These are phyloP conservation scores for Orthonychiurus folsomi DNA, from an alignment of 2,888 invertebrate genomes.

Conservation along the genomic window DNA sequence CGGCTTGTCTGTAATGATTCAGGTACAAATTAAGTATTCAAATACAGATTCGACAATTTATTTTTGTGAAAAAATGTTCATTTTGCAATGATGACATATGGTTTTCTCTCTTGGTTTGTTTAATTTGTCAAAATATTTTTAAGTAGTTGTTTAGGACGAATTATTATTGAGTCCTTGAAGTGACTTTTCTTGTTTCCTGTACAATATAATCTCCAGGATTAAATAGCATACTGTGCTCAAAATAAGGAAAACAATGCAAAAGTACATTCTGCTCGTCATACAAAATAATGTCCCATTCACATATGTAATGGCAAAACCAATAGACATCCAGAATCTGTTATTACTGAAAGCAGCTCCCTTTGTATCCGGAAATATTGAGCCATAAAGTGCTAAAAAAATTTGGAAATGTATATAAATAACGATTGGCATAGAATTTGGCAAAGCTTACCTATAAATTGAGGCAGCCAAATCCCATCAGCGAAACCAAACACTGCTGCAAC, in stretches of 20 bases:
- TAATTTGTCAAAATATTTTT: neutral
- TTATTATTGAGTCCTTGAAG: neutral
- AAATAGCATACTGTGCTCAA: conserved; percentile 67
- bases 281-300: conserved; percentile 80
- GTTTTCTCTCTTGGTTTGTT: too few species aligned
- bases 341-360: conserved; percentile 88
- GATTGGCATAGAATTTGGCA: conserved; percentile 18
- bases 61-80: neutral
- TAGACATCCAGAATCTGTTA: conserved; percentile 80
- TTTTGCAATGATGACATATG: neutral
- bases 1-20: too few species aligned
- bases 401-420: too few species aligned
- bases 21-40: too few species aligned
- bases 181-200: neutral
- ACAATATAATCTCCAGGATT: conserved; percentile 54
- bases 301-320: conserved; percentile 79
- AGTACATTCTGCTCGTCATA: conserved; percentile 75
- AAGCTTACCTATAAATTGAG: conserved; percentile 51
- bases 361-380: conserved; percentile 76
- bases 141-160: neutral
- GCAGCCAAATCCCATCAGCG: conserved; percentile 92
- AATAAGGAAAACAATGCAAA: conserved; percentile 65
- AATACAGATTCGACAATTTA: neutral
- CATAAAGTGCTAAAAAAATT: conserved; percentile 72
- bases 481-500: conserved; percentile 88